Conservation (phyloP, 1,140 invertebrate species). For the Pseudomyrmex pallidus region DNA sequence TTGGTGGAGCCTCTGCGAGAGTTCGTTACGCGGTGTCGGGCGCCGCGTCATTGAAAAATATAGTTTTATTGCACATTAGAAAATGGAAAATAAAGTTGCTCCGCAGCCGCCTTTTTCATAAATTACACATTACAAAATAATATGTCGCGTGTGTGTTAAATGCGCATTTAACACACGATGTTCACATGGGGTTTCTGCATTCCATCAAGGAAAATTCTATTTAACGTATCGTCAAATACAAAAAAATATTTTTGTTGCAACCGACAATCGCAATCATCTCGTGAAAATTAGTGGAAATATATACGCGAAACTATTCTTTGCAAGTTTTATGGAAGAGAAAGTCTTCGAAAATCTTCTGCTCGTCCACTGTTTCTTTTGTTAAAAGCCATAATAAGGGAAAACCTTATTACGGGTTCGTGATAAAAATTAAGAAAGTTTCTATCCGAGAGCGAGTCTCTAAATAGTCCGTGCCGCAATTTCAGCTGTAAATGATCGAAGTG, state of each 20-base stretch:
- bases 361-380: constrained; percentile 32
- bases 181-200: no score
- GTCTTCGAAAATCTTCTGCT: constrained; percentile 16
- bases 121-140: no score
- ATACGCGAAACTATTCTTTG: not conserved
- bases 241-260: not conserved
- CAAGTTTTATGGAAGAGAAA: constrained; percentile 9
- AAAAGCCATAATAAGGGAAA: constrained; percentile 41
- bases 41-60: constrained; percentile 11
- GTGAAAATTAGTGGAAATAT: constrained; percentile 2
- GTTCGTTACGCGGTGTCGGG: constrained; percentile 51
- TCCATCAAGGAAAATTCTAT: no score
- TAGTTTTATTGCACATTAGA: not conserved
- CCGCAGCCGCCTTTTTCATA: not conserved
- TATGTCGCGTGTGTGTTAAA: no score
- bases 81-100: constrained; percentile 1
- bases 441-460: not conserved
- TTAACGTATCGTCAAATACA: not conserved
- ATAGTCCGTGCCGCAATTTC: not conserved
- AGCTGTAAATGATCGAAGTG: not conserved
- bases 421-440: constrained; percentile 32
- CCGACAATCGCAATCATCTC: not conserved
- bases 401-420: constrained; percentile 30
- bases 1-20: constrained; percentile 63
- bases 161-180: no score